phyloP scores from a whole-genome alignment of 2,888 invertebrate genomes.

The Troides oblongomaculatus region DNA sequence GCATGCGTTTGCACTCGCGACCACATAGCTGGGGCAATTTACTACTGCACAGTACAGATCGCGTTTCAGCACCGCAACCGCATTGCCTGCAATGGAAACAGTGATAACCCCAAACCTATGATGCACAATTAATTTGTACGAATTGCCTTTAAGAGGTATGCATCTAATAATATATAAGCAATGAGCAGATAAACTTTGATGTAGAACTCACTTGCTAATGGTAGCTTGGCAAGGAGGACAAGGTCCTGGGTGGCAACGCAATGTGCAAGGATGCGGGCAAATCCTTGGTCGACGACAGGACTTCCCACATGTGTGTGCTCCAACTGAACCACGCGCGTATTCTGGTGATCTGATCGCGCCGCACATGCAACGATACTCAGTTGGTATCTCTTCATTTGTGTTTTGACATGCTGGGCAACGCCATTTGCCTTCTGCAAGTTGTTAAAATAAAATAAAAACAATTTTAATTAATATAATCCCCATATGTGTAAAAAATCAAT shows the following conservation, averaged over 20 bases:
- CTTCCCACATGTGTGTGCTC: constrained; percentile 96
- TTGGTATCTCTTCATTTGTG: constrained; percentile 85
- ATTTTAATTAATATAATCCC: too few species aligned
- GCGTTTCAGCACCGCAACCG: constrained; percentile 87
- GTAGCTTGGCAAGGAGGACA: constrained; percentile 94
- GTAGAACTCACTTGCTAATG: constrained; percentile 74
- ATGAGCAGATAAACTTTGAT: too few species aligned
- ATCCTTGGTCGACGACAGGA: constrained; percentile 84
- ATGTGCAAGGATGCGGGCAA: constrained; percentile 85
- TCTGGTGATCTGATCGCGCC: constrained; percentile 88
- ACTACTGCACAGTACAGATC: constrained; percentile 85
- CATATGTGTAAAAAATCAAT: too few species aligned
- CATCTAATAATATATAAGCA: too few species aligned
- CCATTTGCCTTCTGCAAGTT: constrained; percentile 87
- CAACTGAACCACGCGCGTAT: constrained; percentile 83
- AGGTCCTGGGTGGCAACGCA: constrained; percentile 96
- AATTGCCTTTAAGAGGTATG: too few species aligned
- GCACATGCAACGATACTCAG: constrained; percentile 94
- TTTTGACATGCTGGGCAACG: constrained; percentile 98
- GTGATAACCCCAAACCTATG: background rate
- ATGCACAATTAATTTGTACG: too few species aligned
- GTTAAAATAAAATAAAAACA: background rate
- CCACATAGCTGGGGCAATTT: constrained; percentile 87
- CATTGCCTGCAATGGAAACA: constrained; percentile 77
- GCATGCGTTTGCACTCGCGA: constrained; percentile 83